Base-by-base conservation (phyloP, 2,797 vertebrate genomes). In the Salarias fasciatus region DNA sequence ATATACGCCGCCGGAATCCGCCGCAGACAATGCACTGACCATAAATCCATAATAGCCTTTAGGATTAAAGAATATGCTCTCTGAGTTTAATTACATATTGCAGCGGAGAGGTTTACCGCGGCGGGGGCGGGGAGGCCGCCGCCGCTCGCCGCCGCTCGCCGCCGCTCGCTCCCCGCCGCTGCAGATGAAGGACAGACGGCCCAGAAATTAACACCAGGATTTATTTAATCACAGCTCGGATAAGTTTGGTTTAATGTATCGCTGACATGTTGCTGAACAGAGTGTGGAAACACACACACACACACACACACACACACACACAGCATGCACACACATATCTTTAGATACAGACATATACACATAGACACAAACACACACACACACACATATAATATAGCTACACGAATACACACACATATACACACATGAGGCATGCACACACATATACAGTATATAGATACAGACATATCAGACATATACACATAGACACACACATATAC, bases 41-140 rank as follows among this genome's bases (percentile, higher is more conserved):
- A 79, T 90, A 86, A 91, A 91, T 89, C 88, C 84, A 82, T 92
- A 93, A 93, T 91, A 92, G 91, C 88, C 89, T 92, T 92, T 89
- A 90, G 92, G 92, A 93, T 93, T 93, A 93, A 84, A 92, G 86
- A 94, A 92, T 93, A 93, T 92, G 91, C 87, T 91, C 80, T 75
- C 79, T 44, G 77, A 87, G 83, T 93, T 93, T 94, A 92, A 94
- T 94, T 92, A 92, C 91, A 92, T 92, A 93, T 92, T 92, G 90
- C 91, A 85, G 61, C 58, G 70, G 85, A 88, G 87, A 85, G 90
- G 80, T 87, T 90, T 91, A 86, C 77, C 69, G 73, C 15, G 33
- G 72, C 35, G 80, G 18, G 18, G 18, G 2, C 18, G 18, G n/a
- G 43, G 51, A 64, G 67, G 66, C 53, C 76, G 13, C 69, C 33